Conservation (phyloP, 2,113 vertebrate species). For the Puffinus mauretanicus region DNA sequence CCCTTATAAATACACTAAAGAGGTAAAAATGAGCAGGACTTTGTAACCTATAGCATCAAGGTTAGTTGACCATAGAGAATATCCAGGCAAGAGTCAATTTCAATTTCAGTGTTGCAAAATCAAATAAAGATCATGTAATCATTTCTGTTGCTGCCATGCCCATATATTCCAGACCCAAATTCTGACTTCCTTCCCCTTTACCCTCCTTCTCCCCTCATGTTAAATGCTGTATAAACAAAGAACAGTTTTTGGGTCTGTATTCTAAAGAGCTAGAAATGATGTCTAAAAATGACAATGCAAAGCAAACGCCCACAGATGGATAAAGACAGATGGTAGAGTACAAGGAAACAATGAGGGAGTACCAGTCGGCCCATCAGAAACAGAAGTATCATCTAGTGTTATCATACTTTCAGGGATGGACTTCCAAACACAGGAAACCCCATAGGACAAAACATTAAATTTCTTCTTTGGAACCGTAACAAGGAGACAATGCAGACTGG, state of each 20-base stretch:
- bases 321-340: neutral
- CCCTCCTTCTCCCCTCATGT: neutral
- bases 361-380: neutral
- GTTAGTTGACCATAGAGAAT: neutral
- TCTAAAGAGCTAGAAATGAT: neutral
- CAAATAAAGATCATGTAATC: neutral
- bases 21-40: neutral
- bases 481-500: neutral
- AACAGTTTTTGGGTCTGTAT: neutral
- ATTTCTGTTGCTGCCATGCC: neutral
- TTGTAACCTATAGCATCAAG: neutral
- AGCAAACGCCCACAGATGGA: neutral
- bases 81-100: neutral
- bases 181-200: neutral
- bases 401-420: neutral
- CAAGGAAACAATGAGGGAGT: neutral
- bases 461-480: neutral
- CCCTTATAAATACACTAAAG: neutral
- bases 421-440: neutral
- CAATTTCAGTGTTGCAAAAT: neutral
- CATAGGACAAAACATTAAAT: neutral
- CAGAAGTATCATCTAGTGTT: neutral
- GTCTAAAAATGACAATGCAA: neutral
- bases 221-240: neutral
- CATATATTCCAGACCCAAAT: neutral